Evolutionary conservation across 2,888 invertebrate genomes (phyloP).

Genomic region (Didymodactylos carnosus): DNA sequence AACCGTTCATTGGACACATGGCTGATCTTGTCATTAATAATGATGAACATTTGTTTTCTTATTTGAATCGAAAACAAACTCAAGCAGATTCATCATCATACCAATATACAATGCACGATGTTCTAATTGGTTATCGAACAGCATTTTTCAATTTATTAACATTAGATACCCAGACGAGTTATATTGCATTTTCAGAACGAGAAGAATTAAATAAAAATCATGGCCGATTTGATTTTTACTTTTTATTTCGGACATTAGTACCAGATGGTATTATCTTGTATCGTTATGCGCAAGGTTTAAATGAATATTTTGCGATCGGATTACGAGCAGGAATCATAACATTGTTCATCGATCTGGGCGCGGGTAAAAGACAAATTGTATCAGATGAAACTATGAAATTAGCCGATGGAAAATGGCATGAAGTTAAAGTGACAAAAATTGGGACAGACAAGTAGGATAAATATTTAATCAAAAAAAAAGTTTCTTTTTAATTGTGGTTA

Average conservation of each 20-base stretch:
- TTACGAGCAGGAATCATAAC: background rate
- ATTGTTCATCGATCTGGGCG: background rate
- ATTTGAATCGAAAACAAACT: background rate
- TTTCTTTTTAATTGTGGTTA: too few relatives aligned
- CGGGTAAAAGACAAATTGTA: background rate
- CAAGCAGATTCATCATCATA: background rate
- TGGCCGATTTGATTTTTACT: background rate
- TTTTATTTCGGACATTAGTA: background rate
- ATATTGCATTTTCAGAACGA: background rate
- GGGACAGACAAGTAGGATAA: background rate
- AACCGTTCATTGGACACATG: background rate
- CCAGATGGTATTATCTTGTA: background rate
- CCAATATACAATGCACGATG: background rate
- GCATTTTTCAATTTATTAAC: background rate
- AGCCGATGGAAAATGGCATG: background rate
- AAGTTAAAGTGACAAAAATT: background rate
- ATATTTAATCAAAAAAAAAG: too few relatives aligned
- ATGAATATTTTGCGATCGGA: background rate
- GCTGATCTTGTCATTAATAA: background rate
- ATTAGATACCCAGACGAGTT: background rate
- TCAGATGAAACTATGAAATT: background rate
- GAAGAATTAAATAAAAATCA: background rate
- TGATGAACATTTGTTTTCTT: background rate
- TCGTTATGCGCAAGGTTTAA: background rate
- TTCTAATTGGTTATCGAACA: background rate